phyloP scores from a whole-genome alignment of 2,113 vertebrate species.

The Raja brachyura region DNA sequence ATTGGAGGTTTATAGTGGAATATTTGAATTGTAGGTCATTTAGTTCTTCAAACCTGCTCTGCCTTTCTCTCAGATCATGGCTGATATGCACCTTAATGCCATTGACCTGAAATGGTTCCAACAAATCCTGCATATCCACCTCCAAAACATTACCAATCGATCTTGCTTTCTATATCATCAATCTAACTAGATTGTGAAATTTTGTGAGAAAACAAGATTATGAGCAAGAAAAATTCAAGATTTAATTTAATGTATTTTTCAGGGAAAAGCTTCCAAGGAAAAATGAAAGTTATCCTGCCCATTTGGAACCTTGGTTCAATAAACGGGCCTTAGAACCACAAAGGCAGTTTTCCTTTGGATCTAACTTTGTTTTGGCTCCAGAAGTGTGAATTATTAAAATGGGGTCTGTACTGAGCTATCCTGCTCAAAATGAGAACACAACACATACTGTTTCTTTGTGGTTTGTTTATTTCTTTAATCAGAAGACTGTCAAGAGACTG shows the following conservation, averaged over 20 bases:
- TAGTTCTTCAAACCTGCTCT: neutral
- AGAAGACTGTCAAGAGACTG: slow-evolving; percentile 32
- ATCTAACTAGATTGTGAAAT: neutral
- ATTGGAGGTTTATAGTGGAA: too few species aligned
- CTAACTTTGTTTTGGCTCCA: neutral
- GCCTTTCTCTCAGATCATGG: neutral
- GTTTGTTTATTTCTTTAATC: slow-evolving; percentile 38
- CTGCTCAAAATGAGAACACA: slow-evolving; percentile 37
- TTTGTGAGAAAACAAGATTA: neutral
- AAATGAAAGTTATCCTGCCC: neutral
- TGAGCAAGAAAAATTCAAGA: neutral
- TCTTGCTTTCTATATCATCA: neutral
- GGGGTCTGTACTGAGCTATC: slow-evolving; percentile 23
- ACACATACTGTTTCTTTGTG: slow-evolving; percentile 36
- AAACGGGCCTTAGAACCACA: neutral
- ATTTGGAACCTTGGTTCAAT: neutral
- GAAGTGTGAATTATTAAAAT: neutral
- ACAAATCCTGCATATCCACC: too few species aligned
- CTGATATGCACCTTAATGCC: neutral
- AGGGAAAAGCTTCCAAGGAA: neutral
- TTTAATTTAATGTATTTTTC: neutral
- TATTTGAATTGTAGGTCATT: neutral
- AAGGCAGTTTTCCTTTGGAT: slow-evolving; percentile 5
- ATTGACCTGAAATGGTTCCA: neutral
- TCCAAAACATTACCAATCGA: neutral